Base-by-base conservation (phyloP, 2,888 invertebrate genomes). In the Exocentrus adspersus region DNA sequence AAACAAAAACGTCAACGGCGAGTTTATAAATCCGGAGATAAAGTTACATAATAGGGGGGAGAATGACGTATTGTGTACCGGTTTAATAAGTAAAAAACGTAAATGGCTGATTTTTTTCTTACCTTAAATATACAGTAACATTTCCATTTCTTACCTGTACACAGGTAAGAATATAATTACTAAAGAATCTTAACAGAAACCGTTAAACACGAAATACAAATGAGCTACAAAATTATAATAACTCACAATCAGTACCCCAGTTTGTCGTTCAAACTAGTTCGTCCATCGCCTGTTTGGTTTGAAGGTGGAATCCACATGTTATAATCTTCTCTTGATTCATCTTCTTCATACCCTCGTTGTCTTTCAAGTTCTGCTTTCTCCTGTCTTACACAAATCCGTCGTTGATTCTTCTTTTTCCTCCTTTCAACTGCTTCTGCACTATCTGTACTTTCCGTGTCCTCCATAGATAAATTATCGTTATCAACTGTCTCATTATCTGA, bases 251-350 rank as follows among this genome's bases (percentile, higher is more conserved):
- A 93, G 80, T 93, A 93, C 14, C 93, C 93, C 79, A 86, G 89
- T 82, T 91, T 92, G 32, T 90, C 89, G 82, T 93, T 93, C 32
- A 93, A 84, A 72, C 85, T 86, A 1, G 92, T 93, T 72, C 87
- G 85, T 3, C 93, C 93, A 82, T 93, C 93, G 0, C 93, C 93
- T 45, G 86, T 86, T 82, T 94, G 93, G 77, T 87, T 86, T 70
- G 82, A 74, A 0, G 94, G 94, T 2, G 94, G 93, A 41, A 92
- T 81, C 94, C 94, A 94, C 76, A 88, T 89, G 6, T 89, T 89
- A 79, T 91, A 92, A 77, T 92, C 88, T 61, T 87, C 87, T 16
- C 80, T 82, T 28, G 82, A 78, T 9, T 85, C 83, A 60, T 86
- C 84, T 69, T 85, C 85, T 50, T 80, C 82, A 65, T 82, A 81